A percentile compares a stretch with the other conserved stretches of the same genome.
Evolutionary conservation across 2,888 invertebrate genomes (phyloP).

Genomic region (Meliscaeva auricollis): DNA sequence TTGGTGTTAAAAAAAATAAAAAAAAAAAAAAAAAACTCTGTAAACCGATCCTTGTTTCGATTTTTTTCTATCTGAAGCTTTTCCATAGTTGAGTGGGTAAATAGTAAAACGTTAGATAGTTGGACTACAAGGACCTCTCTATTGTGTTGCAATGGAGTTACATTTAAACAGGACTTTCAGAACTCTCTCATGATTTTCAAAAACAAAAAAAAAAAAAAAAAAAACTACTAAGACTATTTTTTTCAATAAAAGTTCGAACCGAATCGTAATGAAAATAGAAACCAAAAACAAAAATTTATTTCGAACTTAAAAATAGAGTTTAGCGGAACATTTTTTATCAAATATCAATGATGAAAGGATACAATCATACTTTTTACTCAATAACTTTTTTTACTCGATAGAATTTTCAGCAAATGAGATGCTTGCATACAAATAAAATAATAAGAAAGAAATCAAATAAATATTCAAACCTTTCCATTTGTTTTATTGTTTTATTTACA

Average conservation of each 20-base stretch:
- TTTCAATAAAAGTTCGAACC: conserved; percentile 59
- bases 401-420: conserved; percentile 64
- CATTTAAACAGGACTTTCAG: too few relatives aligned
- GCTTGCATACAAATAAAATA: conserved; percentile 52
- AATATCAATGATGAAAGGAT: too few relatives aligned
- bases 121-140: conserved; percentile 8
- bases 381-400: conserved; percentile 1
- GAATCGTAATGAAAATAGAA: conserved; percentile 30
- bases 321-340: too few relatives aligned
- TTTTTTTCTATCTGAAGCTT: conserved; percentile 14
- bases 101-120: conserved; percentile 15
- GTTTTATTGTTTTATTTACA: conserved; percentile 45
- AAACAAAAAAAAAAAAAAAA: too few relatives aligned
- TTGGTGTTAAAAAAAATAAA: conserved; percentile 28
- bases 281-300: neutral
- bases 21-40: conserved; percentile 32
- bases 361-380: neutral
- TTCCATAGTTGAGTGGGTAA: conserved; percentile 12
- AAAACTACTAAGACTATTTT: conserved; percentile 60
- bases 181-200: too few relatives aligned
- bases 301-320: too few relatives aligned
- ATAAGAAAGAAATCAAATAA: conserved; percentile 18
- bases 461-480: conserved; percentile 25
- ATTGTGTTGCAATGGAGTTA: neutral
- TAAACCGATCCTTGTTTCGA: conserved; percentile 65